phyloP scores from a whole-genome alignment of 1,140 invertebrate genomes.

The Thaumetopoea pityocampa region DNA sequence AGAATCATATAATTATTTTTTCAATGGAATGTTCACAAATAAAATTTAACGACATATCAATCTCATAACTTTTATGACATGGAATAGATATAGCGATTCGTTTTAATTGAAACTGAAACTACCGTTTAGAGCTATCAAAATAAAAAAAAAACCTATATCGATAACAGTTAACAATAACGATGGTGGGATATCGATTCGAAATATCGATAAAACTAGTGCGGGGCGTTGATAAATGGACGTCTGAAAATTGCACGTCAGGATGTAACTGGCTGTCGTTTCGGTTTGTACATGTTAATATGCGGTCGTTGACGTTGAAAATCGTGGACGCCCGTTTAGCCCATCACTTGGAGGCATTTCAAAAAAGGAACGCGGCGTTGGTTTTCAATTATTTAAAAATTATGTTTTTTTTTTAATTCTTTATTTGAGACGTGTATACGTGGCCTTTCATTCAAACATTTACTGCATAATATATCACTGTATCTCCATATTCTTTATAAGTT shows the following conservation, averaged over 20 bases:
- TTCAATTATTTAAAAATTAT: constrained; percentile 21
- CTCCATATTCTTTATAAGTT: too few relatives aligned
- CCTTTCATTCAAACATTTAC: too few relatives aligned
- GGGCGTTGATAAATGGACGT: constrained; percentile 58
- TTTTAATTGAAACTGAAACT: constrained; percentile 12
- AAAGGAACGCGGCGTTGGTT: constrained; percentile 13
- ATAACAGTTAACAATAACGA: too few relatives aligned
- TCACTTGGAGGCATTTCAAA: constrained; percentile 42
- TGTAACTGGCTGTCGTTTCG: constrained; percentile 54
- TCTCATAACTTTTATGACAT: constrained; percentile 6
- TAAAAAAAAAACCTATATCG: constrained; percentile 13
- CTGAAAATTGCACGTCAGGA: constrained; percentile 69
- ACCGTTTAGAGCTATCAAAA: constrained; percentile 8
- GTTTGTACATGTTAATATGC: constrained; percentile 59
- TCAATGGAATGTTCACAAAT: constrained; percentile 3
- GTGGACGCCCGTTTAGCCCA: constrained; percentile 43
- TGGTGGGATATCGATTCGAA: constrained; percentile 13
- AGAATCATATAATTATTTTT: neutral
- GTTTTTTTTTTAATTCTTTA: too few relatives aligned
- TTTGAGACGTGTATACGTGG: too few relatives aligned
- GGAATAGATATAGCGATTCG: neutral
- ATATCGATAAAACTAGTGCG: constrained; percentile 19
- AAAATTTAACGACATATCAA: constrained; percentile 4
- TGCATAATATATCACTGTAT: too few relatives aligned
- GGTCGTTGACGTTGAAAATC: constrained; percentile 30